Evolutionary conservation across 2,797 vertebrate species (phyloP).

Genomic region (Oophaga sylvatica): DNA sequence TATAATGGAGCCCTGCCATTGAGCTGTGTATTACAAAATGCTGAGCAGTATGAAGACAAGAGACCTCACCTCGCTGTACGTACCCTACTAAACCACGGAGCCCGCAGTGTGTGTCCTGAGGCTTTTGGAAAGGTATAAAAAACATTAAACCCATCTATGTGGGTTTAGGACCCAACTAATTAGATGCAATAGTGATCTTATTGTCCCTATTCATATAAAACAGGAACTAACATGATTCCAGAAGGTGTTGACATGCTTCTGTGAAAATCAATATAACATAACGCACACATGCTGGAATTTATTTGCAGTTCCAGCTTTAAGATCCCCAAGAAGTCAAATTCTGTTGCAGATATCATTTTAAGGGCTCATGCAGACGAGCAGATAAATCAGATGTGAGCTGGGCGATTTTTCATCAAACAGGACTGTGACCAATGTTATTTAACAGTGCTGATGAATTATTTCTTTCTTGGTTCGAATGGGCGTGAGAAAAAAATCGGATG

Average conservation of each 20-base stretch:
- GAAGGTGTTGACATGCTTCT: not conserved
- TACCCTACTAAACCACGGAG: constrained; percentile 76
- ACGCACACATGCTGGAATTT: not conserved
- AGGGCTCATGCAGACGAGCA: no score
- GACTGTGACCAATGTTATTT: no score
- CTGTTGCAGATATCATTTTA: not conserved
- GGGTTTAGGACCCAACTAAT: no score
- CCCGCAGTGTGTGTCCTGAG: constrained; percentile 73
- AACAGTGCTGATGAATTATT: no score
- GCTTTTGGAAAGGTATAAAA: constrained; percentile 75
- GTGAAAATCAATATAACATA: not conserved
- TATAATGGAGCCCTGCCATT: constrained; percentile 74
- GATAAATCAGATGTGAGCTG: no score
- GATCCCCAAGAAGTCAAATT: not conserved
- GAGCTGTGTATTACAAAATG: constrained; percentile 67
- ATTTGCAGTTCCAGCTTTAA: not conserved
- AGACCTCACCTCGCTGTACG: constrained; percentile 67
- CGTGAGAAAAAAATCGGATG: no score
- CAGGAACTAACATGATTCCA: not conserved
- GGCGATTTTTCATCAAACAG: no score
- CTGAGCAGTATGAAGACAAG: constrained; percentile 60
- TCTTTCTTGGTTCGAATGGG: no score
- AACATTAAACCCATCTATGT: no score
- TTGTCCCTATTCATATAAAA: no score
- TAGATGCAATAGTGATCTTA: no score